Percentiles rank a stretch among this genome's conserved stretches.
Evolutionary conservation across 2,113 vertebrate genomes (phyloP).

Genomic region (rat (Rattus norvegicus)): DNA sequence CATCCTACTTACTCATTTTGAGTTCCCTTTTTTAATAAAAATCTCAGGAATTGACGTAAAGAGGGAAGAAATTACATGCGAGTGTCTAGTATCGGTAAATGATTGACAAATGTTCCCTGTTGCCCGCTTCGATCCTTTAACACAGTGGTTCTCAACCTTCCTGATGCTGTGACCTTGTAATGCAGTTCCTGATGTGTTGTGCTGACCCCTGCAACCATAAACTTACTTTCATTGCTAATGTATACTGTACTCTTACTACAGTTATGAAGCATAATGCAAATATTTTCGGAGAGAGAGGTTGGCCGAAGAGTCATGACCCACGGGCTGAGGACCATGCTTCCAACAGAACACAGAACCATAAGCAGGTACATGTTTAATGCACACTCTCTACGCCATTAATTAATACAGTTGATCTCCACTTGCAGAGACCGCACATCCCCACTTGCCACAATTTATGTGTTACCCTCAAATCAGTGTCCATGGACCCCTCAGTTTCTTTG

Average conservation of each 20-base stretch:
- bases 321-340: not conserved
- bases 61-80: not conserved
- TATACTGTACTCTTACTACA: not conserved
- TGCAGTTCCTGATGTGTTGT: not conserved
- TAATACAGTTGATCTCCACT: not conserved
- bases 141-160: not conserved
- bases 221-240: not conserved
- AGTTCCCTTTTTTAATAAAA: constrained; percentile 20
- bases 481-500: not conserved
- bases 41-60: not conserved
- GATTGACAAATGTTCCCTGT: not conserved
- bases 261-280: not conserved
- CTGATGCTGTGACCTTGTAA: not conserved
- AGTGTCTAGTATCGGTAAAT: not conserved
- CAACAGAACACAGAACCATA: not conserved
- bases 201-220: not conserved
- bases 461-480: not conserved
- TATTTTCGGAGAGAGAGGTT: not conserved
- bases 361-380: not conserved
- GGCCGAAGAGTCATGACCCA: not conserved
- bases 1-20: not conserved
- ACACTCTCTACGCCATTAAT: not conserved
- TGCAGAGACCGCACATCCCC: not conserved
- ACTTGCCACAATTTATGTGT: not conserved
- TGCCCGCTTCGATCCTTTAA: not conserved